These are phyloP conservation scores for Argynnis bischoffii DNA, from an alignment of 2,888 invertebrate genomes.

Conservation along the genomic window DNA sequence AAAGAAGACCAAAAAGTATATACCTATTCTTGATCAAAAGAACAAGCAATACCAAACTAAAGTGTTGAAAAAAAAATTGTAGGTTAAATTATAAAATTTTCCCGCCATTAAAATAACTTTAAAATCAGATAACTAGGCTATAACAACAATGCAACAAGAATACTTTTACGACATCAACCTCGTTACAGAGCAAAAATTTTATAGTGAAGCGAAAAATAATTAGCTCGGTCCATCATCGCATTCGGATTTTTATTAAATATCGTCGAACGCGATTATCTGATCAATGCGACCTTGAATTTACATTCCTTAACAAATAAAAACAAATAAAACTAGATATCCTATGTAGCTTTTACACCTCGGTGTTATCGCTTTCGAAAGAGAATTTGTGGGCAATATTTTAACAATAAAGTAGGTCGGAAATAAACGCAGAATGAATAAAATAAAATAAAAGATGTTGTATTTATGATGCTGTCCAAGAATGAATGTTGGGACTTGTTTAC, in stretches of 20 bases:
- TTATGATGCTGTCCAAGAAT: no score
- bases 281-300: not conserved
- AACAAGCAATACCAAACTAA: no score
- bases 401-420: no score
- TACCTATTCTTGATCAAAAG: no score
- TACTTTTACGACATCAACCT: conserved; percentile 4
- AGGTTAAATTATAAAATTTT: not conserved
- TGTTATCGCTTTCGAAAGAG: no score
- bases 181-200: conserved; percentile 3
- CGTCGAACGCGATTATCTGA: not conserved
- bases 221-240: conserved; percentile 1
- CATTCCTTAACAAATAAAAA: not conserved
- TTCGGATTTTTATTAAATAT: not conserved
- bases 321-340: not conserved
- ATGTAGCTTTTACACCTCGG: no score
- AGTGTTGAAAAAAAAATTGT: not conserved
- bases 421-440: no score
- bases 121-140: conserved; percentile 2
- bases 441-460: no score
- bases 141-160: conserved; percentile 3
- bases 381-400: no score
- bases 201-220: conserved; percentile 6
- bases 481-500: no score
- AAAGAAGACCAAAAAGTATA: no score
- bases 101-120: not conserved